Evolutionary conservation across 2,797 vertebrate species (phyloP).

Genomic region (Myotis vivesi): DNA sequence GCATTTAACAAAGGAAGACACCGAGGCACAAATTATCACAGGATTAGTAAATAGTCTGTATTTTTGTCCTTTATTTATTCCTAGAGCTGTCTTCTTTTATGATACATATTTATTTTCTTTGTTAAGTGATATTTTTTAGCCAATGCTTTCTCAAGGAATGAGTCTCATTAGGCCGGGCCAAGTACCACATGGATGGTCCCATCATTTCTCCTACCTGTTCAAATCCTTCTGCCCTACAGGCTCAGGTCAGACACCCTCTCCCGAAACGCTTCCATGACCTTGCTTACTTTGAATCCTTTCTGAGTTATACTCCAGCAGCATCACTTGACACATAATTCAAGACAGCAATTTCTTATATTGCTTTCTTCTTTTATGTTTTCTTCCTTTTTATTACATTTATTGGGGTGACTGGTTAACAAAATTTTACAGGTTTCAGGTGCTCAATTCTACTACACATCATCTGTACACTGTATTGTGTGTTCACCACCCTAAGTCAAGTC

Average conservation of each 20-base stretch:
- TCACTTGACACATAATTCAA: not conserved
- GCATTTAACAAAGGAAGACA: not conserved
- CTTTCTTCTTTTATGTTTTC: not conserved
- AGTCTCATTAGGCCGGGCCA: not conserved
- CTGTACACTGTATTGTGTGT: not conserved
- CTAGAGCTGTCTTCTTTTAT: not conserved
- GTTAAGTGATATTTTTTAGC: not conserved
- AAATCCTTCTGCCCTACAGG: not conserved
- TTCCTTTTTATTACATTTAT: not conserved
- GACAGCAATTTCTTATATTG: too few species aligned
- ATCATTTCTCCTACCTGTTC: not conserved
- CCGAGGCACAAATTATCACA: fast-evolving
- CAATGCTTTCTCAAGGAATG: not conserved
- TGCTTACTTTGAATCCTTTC: not conserved
- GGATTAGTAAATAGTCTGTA: not conserved
- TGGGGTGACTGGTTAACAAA: not conserved
- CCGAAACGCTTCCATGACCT: not conserved
- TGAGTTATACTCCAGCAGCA: not conserved
- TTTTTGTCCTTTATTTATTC: not conserved
- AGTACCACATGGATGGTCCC: not conserved
- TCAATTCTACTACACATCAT: not conserved
- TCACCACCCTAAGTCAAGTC: not conserved
- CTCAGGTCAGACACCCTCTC: not conserved
- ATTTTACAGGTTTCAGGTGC: not conserved
- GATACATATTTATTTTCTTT: not conserved